Evolutionary conservation across 2,797 vertebrate species (phyloP), one percentile per base, ranked within the genome.

Genomic region (Borostomias antarcticus): DNA sequence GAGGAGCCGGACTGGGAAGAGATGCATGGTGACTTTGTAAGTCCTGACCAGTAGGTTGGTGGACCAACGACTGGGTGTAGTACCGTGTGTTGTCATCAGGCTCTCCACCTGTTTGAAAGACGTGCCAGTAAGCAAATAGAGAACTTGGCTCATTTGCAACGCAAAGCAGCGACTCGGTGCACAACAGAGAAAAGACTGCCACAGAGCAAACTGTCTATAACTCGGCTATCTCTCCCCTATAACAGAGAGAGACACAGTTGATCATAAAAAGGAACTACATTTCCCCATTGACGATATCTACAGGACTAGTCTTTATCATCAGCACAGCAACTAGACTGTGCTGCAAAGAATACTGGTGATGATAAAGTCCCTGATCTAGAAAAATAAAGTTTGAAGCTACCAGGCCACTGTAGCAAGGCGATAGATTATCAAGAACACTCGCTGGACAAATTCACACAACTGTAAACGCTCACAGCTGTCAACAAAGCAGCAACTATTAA

Each of bases 31-130:
- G 91, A 86, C 60, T 79, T 85, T 88, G 85, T 87, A 77, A 80
- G 86, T 95, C 93, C 69, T 90, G 89, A 82, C 85, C 89, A 72
- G 91, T 78, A 26, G 91, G 88, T 84, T 92, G 94, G 74, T 90
- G 91, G 56, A 89, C 86, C 79, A 89, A 86, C 74, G 92, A 88
- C 74, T 93, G 89, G 25, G 89, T 88, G 88, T 93, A 92, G 83
- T 93, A 91, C 40, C 91, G 86, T 0, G 88, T 82, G 87, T 91
- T 92, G 85, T 93, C 94, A 89, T 94, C 89, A 59, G 90, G 85
- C 58, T 92, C 93, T 68, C 91, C 85, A 90, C 93, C 94, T 95
- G 83, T 10, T 1, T 17, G 1, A 45, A 57, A 28, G 77, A 25
- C 1, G 7, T 74, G 62, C 30, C 10, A 45, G 58, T 21, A 72